phyloP scores from a whole-genome alignment of 1,140 invertebrate genomes.

The Andrena cerasifolii region DNA sequence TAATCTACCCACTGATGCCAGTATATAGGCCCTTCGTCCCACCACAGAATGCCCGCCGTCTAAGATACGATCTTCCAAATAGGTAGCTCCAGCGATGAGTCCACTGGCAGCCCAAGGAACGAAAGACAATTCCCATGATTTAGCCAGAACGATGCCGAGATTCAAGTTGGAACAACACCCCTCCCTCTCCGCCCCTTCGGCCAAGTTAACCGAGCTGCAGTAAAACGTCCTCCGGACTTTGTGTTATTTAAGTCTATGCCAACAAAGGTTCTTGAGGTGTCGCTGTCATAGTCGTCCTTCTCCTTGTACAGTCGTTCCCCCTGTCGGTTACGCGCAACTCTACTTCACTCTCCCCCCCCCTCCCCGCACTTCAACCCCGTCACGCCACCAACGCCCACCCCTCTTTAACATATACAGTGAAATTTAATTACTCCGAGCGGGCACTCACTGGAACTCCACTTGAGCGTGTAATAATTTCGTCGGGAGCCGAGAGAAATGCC shows the following conservation, averaged over 20 bases:
- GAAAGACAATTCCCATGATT: too few relatives aligned
- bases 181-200: too few relatives aligned
- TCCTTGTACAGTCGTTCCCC: slow-evolving; percentile 12
- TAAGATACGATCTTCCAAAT: too few relatives aligned
- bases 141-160: too few relatives aligned
- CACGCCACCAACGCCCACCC: not conserved
- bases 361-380: not conserved
- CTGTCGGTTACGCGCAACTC: slow-evolving; percentile 29
- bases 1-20: too few relatives aligned
- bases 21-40: too few relatives aligned
- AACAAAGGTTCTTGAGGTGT: slow-evolving; percentile 55
- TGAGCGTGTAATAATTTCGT: slow-evolving; percentile 65
- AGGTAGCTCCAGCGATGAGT: too few relatives aligned
- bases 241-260: slow-evolving; percentile 69
- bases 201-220: slow-evolving; percentile 56
- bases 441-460: slow-evolving; percentile 59
- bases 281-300: slow-evolving; percentile 27
- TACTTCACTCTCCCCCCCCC: not conserved
- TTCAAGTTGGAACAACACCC: too few relatives aligned
- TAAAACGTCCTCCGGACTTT: slow-evolving; percentile 35
- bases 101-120: too few relatives aligned
- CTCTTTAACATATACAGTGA: slow-evolving; percentile 45
- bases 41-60: too few relatives aligned
- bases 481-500: slow-evolving; percentile 55
- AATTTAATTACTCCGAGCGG: slow-evolving; percentile 70